Percentiles rank a stretch among this genome's conserved stretches.
phyloP scores from a whole-genome alignment of 1,140 invertebrate genomes.

The Drosophila orosa region DNA sequence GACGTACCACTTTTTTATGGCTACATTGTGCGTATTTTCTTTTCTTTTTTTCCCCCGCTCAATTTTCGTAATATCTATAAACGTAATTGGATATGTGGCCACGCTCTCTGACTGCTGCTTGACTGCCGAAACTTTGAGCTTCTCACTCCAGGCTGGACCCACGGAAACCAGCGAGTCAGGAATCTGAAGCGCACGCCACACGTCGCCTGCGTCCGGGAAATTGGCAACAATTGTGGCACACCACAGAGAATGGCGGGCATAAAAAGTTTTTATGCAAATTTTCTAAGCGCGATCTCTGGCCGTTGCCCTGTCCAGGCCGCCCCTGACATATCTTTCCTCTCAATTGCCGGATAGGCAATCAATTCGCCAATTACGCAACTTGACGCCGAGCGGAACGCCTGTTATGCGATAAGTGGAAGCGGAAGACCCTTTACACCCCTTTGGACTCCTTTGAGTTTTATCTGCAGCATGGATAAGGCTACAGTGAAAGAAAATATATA shows the following conservation, averaged over 20 bases:
- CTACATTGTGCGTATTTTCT: slow-evolving; percentile 67
- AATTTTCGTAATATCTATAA: slow-evolving; percentile 76
- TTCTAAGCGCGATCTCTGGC: slow-evolving; percentile 53
- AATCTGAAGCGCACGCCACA: slow-evolving; percentile 36
- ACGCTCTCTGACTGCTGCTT: slow-evolving; percentile 43
- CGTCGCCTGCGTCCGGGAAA: slow-evolving; percentile 43
- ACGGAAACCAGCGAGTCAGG: not conserved
- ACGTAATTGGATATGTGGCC: slow-evolving; percentile 77
- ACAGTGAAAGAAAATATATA: not conserved
- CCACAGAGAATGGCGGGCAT: slow-evolving; percentile 70
- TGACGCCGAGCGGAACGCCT: slow-evolving; percentile 28
- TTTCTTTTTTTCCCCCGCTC: slow-evolving; percentile 10
- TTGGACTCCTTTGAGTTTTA: slow-evolving; percentile 13
- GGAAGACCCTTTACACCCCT: not conserved
- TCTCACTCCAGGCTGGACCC: slow-evolving; percentile 16
- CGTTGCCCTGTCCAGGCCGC: not conserved
- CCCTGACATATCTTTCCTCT: slow-evolving; percentile 19
- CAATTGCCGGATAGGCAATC: slow-evolving; percentile 58
- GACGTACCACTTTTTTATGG: slow-evolving; percentile 58
- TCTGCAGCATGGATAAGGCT: slow-evolving; percentile 2
- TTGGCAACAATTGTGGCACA: slow-evolving; percentile 74
- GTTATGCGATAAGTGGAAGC: slow-evolving; percentile 34
- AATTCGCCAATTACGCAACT: slow-evolving; percentile 72
- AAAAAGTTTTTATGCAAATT: slow-evolving; percentile 80
- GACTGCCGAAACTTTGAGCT: slow-evolving; percentile 50